Percentiles rank a stretch among this genome's conserved stretches.
Conservation (phyloP, 2,888 invertebrate species). For the Sphaerophoria taeniata region DNA sequence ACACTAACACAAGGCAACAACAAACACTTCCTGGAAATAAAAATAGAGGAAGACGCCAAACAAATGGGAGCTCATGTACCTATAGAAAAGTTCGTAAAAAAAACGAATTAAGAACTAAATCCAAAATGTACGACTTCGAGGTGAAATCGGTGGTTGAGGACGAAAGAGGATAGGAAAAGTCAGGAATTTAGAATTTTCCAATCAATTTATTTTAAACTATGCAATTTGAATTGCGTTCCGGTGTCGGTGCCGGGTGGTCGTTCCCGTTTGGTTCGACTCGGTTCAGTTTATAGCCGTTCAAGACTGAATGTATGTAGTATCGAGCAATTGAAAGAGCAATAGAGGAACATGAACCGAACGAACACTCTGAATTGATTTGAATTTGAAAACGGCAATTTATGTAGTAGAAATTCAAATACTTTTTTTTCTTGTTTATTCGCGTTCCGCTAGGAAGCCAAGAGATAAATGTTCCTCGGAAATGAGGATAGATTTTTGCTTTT, state of each 20-base stretch:
- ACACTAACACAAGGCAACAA: background rate
- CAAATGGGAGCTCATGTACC: slow-evolving; percentile 41
- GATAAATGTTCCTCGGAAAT: background rate
- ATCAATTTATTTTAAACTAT: slow-evolving; percentile 70
- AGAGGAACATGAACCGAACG: slow-evolving; percentile 39
- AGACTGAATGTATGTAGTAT: background rate
- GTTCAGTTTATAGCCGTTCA: background rate
- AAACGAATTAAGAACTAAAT: background rate
- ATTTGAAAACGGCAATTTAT: slow-evolving; percentile 46
- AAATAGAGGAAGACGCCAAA: background rate
- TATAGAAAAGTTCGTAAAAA: slow-evolving; percentile 41
- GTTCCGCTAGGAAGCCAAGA: background rate
- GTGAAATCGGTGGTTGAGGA: too few species aligned
- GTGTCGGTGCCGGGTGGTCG: slow-evolving; percentile 1
- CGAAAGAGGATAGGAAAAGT: slow-evolving; percentile 31
- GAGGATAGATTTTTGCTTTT: background rate
- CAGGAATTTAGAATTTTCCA: slow-evolving; percentile 72
- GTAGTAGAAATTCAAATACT: slow-evolving; percentile 51
- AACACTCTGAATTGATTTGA: slow-evolving; percentile 47
- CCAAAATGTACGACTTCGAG: slow-evolving; percentile 8
- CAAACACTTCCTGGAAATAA: background rate
- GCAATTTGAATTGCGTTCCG: slow-evolving; percentile 69
- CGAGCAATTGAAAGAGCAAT: background rate
- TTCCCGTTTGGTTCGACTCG: too few species aligned
- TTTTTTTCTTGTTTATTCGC: background rate